Base-by-base conservation (phyloP, 2,888 invertebrate genomes). In the Pseudococcus viburni region DNA sequence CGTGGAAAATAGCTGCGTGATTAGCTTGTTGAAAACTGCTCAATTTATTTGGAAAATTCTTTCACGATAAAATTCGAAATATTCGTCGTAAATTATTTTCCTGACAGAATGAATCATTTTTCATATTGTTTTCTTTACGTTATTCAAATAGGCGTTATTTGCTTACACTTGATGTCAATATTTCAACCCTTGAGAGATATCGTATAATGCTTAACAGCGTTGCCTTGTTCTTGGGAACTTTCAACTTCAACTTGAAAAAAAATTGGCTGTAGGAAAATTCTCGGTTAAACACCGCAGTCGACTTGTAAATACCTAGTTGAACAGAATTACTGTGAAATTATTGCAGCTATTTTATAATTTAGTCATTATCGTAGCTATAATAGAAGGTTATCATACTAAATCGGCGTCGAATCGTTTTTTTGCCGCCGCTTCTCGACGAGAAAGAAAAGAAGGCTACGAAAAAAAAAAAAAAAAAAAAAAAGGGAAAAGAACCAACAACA, bases 41-140 rank as follows among this genome's bases (percentile, higher is more conserved):
- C 64, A n/a, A 7, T n/a, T 55, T n/a, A 8, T n/a, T n/a, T 55
- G n/a, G 55, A 55, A 55, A 55, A 55, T 55, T 17, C 17, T 3
- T 55, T 55, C 26, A 33, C 26, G 3, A 33, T 33, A 33, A 33
- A 33, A 33, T 33, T 33, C 26, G 26, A 33, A 33, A 33, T 55
- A 15, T 51, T 51, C 12, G 12, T 51, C 48, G 11, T 1, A 17
- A 55, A 55, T 55, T 55, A 55, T 55, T 55, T 7, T 55, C n/a
- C n/a, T n/a, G n/a, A 55, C 55, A 55, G n/a, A n/a, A n/a, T 55
- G 55, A 55, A n/a, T 55, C 55, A 55, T 55, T 55, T 55, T 55
- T 55, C 55, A 15, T n/a, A n/a, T 55, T 55, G 5, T n/a, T 55
- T 51, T n/a, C n/a, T 55, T 55, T n/a, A 55, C 8, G n/a, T 55